A percentile compares a stretch with the other conserved stretches of the same genome.
phyloP scores from a whole-genome alignment of 2,888 invertebrate species.

The Cryptocephalus moraei region DNA sequence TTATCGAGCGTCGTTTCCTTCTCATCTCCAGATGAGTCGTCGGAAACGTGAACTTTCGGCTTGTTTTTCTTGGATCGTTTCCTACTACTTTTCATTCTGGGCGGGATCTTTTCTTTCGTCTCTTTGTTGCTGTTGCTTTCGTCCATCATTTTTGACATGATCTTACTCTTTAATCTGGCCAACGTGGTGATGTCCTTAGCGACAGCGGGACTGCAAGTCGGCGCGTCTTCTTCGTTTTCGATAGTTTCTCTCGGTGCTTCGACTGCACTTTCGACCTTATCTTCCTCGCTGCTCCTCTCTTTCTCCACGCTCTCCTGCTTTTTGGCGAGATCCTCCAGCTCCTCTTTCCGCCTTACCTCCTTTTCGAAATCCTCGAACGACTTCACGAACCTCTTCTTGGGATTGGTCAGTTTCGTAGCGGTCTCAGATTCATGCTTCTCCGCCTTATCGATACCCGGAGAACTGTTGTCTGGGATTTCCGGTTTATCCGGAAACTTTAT shows the following conservation, averaged over 20 bases:
- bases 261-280: not conserved
- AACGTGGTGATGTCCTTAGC: not conserved
- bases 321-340: constrained; percentile 3
- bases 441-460: not conserved
- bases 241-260: not conserved
- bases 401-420: constrained; percentile 30
- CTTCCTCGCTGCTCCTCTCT: not conserved
- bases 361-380: constrained; percentile 35
- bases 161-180: constrained; percentile 22
- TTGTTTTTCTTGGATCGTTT: not conserved
- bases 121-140: constrained; percentile 14
- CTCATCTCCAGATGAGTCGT: not conserved
- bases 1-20: too few relatives aligned
- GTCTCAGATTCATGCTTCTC: constrained; percentile 15
- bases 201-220: not conserved
- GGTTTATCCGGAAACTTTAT: constrained; percentile 34
- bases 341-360: constrained; percentile 10
- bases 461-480: constrained; percentile 6
- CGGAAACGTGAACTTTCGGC: not conserved
- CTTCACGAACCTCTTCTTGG: constrained; percentile 36
- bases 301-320: not conserved
- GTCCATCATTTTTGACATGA: constrained; percentile 28
- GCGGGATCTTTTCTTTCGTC: constrained; percentile 9
- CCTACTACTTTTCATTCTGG: constrained; percentile 4
- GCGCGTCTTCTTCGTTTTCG: not conserved